Evolutionary conservation across 2,888 invertebrate genomes (phyloP), one percentile per base, ranked within the genome.

Genomic region (Hemicrepidius hirtus): DNA sequence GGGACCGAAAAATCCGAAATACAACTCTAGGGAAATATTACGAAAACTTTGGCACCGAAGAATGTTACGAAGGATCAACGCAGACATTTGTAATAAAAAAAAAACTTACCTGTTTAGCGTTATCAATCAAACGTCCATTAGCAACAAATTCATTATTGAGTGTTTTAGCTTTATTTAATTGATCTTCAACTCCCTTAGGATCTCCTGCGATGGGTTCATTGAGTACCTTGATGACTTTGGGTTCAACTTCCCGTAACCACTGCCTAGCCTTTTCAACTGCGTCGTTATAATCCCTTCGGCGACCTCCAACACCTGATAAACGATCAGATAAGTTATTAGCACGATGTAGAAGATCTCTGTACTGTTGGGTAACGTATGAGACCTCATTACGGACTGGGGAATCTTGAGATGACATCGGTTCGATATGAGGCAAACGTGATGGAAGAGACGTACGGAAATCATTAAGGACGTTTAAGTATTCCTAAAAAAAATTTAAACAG

Each of bases 201-300:
- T 97, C 97, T 0, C 95, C 95, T 18, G 94, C 96, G 49, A 96
- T 90, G 0, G 94, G 93, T 85, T 97, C 97, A 0, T 94, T 92
- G 0, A 97, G 88, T 12, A 95, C 87, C 65, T 93, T 91, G 44
- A 92, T 91, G 0, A 93, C 93, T 86, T 93, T 92, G 0, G 95
- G 95, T 83, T 94, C 94, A 53, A 90, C 92, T 78, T 94, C 94
- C 59, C 90, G 90, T 75, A 97, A 85, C 96, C 96, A 97, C 3
- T 90, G 86, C 44, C 88, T 89, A 0, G 95, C 96, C 75, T 95
- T 92, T 60, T 95, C 94, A n/a, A 96, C 82, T 0, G 95, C 94
- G 81, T 96, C 95, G 41, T 91, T 90, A 84, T 96, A 96, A 76
- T 94, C 94, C 12, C 93, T 88, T 80, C 94, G 93, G 63, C 92